Percentiles rank a stretch among this genome's conserved stretches.
Evolutionary conservation across 2,113 vertebrate species (phyloP).

Genomic region (Pachycephala philippinensis): DNA sequence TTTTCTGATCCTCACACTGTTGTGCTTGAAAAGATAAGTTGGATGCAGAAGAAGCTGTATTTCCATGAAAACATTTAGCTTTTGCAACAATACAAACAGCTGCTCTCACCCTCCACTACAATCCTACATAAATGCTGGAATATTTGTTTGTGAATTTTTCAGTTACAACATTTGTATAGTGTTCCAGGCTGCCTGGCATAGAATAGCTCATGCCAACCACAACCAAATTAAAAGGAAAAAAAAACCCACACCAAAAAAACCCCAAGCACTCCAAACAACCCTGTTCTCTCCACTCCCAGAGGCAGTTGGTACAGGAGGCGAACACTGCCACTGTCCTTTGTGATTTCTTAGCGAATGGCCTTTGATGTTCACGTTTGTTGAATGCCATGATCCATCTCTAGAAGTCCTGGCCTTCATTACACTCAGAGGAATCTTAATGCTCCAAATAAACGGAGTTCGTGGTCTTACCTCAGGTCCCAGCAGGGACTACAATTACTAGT

Average conservation of each 20-base stretch:
- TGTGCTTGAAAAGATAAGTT: neutral
- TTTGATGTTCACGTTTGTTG: neutral
- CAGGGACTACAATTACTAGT: neutral
- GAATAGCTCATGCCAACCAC: neutral
- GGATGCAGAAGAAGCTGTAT: neutral
- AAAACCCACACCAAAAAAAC: neutral
- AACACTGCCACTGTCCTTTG: neutral
- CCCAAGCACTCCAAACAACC: neutral
- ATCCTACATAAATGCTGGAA: neutral
- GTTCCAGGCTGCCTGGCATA: neutral
- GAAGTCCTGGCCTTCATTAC: neutral
- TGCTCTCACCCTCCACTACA: neutral
- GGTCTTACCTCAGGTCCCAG: constrained; percentile 32
- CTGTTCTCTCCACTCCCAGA: neutral
- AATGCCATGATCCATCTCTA: neutral
- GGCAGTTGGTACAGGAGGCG: neutral
- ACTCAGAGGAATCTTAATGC: neutral
- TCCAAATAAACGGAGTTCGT: neutral
- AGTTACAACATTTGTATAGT: neutral
- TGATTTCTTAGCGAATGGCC: neutral
- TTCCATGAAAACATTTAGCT: neutral
- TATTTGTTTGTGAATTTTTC: neutral
- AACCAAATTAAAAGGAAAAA: neutral
- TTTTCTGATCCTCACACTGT: neutral
- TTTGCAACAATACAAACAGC: neutral